These are phyloP conservation scores for Latheticus oryzae DNA, from an alignment of 2,888 invertebrate genomes.

Conservation along the genomic window DNA sequence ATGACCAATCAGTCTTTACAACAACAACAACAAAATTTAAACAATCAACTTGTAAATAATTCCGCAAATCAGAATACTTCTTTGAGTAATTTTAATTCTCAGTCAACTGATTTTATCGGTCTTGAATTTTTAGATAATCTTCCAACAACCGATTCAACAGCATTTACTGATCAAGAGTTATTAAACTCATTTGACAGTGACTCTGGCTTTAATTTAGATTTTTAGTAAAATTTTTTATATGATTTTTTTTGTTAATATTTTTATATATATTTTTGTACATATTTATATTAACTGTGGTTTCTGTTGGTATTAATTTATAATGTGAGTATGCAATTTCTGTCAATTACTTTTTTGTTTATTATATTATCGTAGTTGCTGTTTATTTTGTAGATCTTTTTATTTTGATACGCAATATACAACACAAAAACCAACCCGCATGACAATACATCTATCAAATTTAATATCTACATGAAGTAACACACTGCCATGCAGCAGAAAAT, in stretches of 20 bases:
- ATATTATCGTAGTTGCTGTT: neutral
- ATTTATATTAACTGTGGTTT: conserved; percentile 59
- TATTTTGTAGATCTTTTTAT: conserved; percentile 12
- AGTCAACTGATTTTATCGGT: conserved; percentile 79
- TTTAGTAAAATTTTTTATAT: conserved; percentile 51
- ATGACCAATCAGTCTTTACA: conserved; percentile 63
- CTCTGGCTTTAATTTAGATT: conserved; percentile 73
- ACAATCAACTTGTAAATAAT: conserved; percentile 59
- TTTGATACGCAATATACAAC: conserved; percentile 24
- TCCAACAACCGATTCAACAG: conserved; percentile 79
- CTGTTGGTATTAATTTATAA: conserved; percentile 53
- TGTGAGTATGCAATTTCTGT: conserved; percentile 33
- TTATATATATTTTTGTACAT: conserved; percentile 60
- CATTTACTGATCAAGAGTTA: conserved; percentile 84
- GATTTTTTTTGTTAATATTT: conserved; percentile 53
- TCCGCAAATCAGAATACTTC: conserved; percentile 56
- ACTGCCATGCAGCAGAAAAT: conserved; percentile 44
- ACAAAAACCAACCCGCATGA: too few relatives aligned
- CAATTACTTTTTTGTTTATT: conserved; percentile 1
- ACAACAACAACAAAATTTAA: conserved; percentile 51
- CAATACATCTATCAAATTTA: conserved; percentile 36
- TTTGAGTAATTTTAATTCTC: conserved; percentile 67
- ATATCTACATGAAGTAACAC: conserved; percentile 31
- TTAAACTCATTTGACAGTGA: conserved; percentile 85
- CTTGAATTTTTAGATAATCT: conserved; percentile 89